Percentiles rank a stretch among this genome's conserved stretches.
These are phyloP conservation scores for Brachystomella parvula DNA, from an alignment of 1,140 invertebrate genomes.

Conservation along the genomic window DNA sequence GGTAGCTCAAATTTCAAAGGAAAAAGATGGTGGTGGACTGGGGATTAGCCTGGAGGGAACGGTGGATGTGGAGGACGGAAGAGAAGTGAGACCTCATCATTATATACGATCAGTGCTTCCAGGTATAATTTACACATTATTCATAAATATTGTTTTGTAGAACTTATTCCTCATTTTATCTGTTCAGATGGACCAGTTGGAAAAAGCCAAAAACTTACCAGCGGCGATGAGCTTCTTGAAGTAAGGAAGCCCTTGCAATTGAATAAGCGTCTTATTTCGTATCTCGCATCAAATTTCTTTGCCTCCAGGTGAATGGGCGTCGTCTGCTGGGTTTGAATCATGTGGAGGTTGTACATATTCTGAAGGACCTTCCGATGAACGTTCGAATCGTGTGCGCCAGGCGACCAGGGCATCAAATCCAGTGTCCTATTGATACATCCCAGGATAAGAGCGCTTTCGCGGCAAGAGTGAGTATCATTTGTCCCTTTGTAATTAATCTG, in stretches of 20 bases:
- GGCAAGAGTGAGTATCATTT: slow-evolving; percentile 52
- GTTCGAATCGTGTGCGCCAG: slow-evolving; percentile 90
- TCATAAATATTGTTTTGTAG: background rate
- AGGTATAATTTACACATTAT: slow-evolving; percentile 20
- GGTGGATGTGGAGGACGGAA: slow-evolving; percentile 79
- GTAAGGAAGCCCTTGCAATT: slow-evolving; percentile 49
- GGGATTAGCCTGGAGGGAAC: slow-evolving; percentile 95
- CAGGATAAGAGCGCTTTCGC: slow-evolving; percentile 60
- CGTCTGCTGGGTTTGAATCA: slow-evolving; percentile 92
- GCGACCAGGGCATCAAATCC: slow-evolving; percentile 50
- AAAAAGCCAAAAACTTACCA: slow-evolving; percentile 64
- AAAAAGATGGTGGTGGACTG: slow-evolving; percentile 75
- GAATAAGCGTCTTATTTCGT: too few relatives aligned
- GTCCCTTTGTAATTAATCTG: background rate
- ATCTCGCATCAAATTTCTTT: too few relatives aligned
- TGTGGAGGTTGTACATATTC: slow-evolving; percentile 85
- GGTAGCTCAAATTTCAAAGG: slow-evolving; percentile 78
- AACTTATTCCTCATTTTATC: slow-evolving; percentile 48
- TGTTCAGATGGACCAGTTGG: slow-evolving; percentile 89
- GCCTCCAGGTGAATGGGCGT: slow-evolving; percentile 82
- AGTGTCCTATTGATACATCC: slow-evolving; percentile 57
- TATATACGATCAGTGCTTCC: slow-evolving; percentile 59
- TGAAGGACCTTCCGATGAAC: slow-evolving; percentile 87
- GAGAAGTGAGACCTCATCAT: slow-evolving; percentile 84
- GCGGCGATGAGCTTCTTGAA: slow-evolving; percentile 82